Conservation (phyloP, 2,113 vertebrate genomes). For the Psittacula cyanocephala region DNA sequence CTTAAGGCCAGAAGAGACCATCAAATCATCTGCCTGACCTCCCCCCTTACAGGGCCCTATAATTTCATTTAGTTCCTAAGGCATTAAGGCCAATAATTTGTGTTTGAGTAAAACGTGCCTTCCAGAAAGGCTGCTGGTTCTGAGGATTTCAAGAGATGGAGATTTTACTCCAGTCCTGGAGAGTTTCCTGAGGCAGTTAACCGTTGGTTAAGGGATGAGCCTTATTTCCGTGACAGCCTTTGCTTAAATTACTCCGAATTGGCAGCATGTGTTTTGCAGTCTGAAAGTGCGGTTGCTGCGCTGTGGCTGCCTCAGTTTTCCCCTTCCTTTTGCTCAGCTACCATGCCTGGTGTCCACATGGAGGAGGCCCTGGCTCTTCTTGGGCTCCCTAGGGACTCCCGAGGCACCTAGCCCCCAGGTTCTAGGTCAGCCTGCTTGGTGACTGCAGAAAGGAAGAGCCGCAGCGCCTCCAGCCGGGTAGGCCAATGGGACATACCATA, state of each 20-base stretch:
- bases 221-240: background rate
- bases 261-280: background rate
- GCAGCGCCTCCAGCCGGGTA: background rate
- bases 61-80: background rate
- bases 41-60: background rate
- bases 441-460: background rate
- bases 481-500: background rate
- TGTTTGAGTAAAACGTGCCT: background rate
- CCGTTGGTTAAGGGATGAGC: background rate
- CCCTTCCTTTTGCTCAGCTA: background rate
- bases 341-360: too few relatives aligned
- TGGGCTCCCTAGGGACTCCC: background rate
- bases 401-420: background rate
- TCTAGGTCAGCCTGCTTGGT: background rate
- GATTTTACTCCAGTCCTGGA: background rate
- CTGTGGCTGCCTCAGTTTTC: background rate
- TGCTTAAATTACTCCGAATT: background rate
- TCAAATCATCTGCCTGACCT: background rate
- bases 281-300: fast-evolving
- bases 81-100: background rate
- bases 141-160: background rate
- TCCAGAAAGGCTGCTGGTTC: background rate
- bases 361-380: background rate
- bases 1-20: background rate
- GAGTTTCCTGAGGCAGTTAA: background rate